phyloP scores from a whole-genome alignment of 2,113 vertebrate species.

The Hirundichthys speculiger region DNA sequence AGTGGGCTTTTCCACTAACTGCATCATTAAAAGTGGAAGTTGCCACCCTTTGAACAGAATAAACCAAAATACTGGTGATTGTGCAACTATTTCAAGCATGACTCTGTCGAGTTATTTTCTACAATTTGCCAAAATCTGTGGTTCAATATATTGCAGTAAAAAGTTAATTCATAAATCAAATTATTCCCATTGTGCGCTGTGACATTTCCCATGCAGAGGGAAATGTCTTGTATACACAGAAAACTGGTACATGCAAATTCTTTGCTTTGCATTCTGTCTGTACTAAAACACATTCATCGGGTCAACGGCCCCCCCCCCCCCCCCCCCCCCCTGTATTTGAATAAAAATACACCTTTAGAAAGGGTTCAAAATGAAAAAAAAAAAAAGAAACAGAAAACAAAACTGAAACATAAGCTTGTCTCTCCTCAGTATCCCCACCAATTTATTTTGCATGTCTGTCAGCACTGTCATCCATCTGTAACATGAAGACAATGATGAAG shows the following conservation, averaged over 20 bases:
- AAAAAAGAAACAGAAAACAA: conserved; percentile 17
- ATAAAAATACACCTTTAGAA: conserved; percentile 65
- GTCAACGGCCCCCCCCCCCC: conserved; percentile 30
- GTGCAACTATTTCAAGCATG: not conserved
- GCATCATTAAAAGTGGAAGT: too few relatives aligned
- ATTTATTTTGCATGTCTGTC: conserved; percentile 76
- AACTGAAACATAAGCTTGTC: conserved; percentile 67
- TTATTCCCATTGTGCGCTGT: too few relatives aligned
- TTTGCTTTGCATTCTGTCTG: conserved; percentile 53
- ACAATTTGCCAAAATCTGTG: not conserved
- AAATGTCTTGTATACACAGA: conserved; percentile 7
- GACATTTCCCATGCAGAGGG: conserved; percentile 39
- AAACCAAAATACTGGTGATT: not conserved
- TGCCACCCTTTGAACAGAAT: too few relatives aligned
- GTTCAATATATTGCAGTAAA: not conserved
- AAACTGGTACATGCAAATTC: conserved; percentile 42
- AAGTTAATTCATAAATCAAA: not conserved
- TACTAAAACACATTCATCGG: conserved; percentile 38
- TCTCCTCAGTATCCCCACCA: conserved; percentile 67
- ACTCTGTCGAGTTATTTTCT: not conserved
- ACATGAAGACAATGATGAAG: conserved; percentile 69
- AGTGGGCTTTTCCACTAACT: not conserved
- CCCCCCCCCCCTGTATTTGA: conserved; percentile 38
- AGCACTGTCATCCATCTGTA: conserved; percentile 73
- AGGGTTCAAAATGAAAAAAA: conserved; percentile 5